Evolutionary conservation across 2,113 vertebrate genomes (phyloP).

Genomic region (Tamias sibiricus): DNA sequence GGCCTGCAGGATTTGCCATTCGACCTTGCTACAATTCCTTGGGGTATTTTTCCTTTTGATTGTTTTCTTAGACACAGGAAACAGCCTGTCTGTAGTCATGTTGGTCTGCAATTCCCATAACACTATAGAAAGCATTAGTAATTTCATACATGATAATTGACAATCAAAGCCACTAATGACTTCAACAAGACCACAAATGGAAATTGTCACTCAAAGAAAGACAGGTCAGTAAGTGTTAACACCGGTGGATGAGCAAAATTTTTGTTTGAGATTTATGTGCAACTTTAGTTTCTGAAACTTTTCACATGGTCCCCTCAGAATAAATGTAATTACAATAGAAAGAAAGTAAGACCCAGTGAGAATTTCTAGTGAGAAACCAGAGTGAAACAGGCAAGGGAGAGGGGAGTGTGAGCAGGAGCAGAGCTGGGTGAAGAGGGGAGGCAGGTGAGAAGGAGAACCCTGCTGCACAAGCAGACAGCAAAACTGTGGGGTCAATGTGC

Average conservation of each 20-base stretch:
- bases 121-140: not conserved
- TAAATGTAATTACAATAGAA: not conserved
- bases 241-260: not conserved
- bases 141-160: not conserved
- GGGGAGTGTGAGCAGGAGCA: fast-evolving
- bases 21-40: not conserved
- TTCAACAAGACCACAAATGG: not conserved
- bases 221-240: not conserved
- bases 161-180: not conserved
- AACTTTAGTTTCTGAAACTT: not conserved
- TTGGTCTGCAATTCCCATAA: not conserved
- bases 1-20: fast-evolving
- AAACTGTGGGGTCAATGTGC: too few relatives aligned
- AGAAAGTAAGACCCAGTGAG: not conserved
- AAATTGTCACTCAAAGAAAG: not conserved
- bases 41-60: not conserved
- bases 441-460: not conserved
- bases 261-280: not conserved
- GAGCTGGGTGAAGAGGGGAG: not conserved
- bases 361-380: not conserved
- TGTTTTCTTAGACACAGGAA: not conserved
- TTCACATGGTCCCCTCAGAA: not conserved
- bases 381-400: not conserved
- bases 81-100: not conserved
- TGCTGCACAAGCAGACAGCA: too few relatives aligned